These are phyloP conservation scores for Drosophila simulans DNA, from an alignment of 1,140 invertebrate genomes.

Conservation along the genomic window DNA sequence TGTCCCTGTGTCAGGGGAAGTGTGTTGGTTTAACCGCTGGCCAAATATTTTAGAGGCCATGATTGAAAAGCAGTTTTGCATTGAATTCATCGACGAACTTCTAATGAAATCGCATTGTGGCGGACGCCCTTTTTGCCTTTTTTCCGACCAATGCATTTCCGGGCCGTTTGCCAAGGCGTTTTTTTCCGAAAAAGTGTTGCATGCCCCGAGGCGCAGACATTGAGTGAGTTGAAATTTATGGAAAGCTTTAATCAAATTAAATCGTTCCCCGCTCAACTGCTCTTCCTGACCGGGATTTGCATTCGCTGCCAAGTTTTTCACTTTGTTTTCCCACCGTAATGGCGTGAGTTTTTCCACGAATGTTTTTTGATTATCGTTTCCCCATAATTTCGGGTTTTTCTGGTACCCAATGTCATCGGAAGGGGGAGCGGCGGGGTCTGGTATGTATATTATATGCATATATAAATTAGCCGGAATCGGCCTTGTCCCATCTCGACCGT, in stretches of 20 bases:
- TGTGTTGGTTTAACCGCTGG: constrained; percentile 49
- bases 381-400: constrained; percentile 36
- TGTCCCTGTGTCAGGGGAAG: background rate
- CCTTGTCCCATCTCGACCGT: constrained; percentile 29
- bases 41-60: constrained; percentile 58
- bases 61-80: constrained; percentile 59
- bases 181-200: constrained; percentile 52
- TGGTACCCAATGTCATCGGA: constrained; percentile 33
- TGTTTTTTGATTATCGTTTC: constrained; percentile 40
- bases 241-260: constrained; percentile 65
- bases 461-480: constrained; percentile 62
- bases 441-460: constrained; percentile 35
- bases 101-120: constrained; percentile 58
- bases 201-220: constrained; percentile 42
- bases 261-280: constrained; percentile 19
- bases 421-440: background rate
- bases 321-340: constrained; percentile 6
- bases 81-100: constrained; percentile 48
- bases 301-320: constrained; percentile 46
- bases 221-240: constrained; percentile 46
- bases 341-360: constrained; percentile 13
- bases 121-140: background rate
- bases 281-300: constrained; percentile 1
- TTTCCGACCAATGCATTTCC: constrained; percentile 3
- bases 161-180: constrained; percentile 40